Percentiles rank a stretch among this genome's conserved stretches.
Conservation (phyloP, 1,140 invertebrate genomes). For the Brachionus sp. region DNA sequence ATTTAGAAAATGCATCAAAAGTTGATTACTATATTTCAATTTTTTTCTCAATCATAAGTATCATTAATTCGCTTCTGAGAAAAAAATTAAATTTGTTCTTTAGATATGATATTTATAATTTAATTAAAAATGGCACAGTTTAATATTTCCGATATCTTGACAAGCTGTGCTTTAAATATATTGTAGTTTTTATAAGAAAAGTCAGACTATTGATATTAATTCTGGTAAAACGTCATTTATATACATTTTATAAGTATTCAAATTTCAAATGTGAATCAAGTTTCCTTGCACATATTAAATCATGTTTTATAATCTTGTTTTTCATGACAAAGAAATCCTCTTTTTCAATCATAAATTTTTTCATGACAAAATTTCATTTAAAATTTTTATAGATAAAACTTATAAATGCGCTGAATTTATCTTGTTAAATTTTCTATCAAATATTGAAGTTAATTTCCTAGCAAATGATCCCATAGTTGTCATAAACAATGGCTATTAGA, state of each 20-base stretch:
- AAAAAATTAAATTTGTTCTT: neutral
- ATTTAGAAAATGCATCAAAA: neutral
- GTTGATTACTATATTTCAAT: neutral
- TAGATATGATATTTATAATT: neutral
- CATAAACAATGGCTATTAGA: slow-evolving; percentile 1
- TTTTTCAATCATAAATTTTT: neutral
- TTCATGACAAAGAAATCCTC: neutral
- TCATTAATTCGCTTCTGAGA: neutral
- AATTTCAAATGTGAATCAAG: neutral
- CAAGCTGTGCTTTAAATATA: neutral
- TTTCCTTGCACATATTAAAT: neutral
- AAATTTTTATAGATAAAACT: neutral
- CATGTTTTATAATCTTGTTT: neutral
- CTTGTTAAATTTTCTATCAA: neutral
- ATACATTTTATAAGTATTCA: neutral
- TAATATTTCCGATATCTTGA: neutral
- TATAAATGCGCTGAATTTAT: neutral
- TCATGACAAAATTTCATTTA: neutral
- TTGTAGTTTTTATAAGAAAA: neutral
- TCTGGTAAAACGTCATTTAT: neutral
- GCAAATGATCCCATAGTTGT: neutral
- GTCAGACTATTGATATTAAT: neutral
- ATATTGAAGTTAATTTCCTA: neutral
- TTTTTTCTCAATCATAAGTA: neutral
- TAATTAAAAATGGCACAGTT: neutral